phyloP scores from a whole-genome alignment of 2,888 invertebrate genomes.

The Thecophora atra region DNA sequence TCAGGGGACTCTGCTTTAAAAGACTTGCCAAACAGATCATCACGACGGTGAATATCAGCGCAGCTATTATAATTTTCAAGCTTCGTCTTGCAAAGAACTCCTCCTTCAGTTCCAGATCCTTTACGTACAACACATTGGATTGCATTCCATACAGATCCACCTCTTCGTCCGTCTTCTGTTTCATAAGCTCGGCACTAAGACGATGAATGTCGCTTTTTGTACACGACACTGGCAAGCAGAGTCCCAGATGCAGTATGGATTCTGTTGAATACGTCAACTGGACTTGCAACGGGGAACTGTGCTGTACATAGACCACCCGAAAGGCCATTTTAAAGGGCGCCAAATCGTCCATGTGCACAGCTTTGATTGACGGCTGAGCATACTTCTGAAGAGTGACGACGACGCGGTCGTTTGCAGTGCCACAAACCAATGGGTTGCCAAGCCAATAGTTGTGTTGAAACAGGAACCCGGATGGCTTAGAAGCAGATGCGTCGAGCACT shows the following conservation, averaged over 20 bases:
- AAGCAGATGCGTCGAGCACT: constrained; percentile 71
- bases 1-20: neutral
- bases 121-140: constrained; percentile 60
- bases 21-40: constrained; percentile 4
- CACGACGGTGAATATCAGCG: neutral
- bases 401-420: constrained; percentile 59
- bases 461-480: constrained; percentile 68
- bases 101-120: constrained; percentile 52
- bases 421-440: constrained; percentile 68
- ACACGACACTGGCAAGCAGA: constrained; percentile 68
- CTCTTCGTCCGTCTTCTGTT: constrained; percentile 52
- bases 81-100: constrained; percentile 14
- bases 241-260: constrained; percentile 67
- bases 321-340: constrained; percentile 64
- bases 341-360: constrained; percentile 55
- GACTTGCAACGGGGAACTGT: constrained; percentile 54
- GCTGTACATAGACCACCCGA: constrained; percentile 60
- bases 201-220: constrained; percentile 58
- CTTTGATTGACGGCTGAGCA: constrained; percentile 58
- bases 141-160: constrained; percentile 57
- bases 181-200: constrained; percentile 58
- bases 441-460: constrained; percentile 72
- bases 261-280: constrained; percentile 34
- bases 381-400: constrained; percentile 57
- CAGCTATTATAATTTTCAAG: neutral